Evolutionary conservation across 2,888 invertebrate species (phyloP), one percentile per base, ranked within the genome.

Genomic region (Harpagoxenus sublaevis): DNA sequence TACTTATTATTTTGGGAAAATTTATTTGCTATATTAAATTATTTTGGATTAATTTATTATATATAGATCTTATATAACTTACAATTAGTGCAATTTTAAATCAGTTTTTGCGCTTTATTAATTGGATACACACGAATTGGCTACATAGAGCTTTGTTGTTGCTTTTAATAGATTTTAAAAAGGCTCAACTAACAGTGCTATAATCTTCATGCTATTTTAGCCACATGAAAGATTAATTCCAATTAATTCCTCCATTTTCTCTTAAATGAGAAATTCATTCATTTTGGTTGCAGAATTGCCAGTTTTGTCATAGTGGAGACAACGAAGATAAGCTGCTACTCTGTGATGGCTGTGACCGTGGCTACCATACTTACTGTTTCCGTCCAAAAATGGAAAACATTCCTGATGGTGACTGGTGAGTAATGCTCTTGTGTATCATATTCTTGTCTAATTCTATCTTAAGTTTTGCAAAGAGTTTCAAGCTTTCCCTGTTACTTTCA

Each of bases 311-410:
- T 94, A 97, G 98, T 93, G 99, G 99, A 85, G 99, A 99, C 95
- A 98, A 99, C 93, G 99, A 99, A 95, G 99, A 98, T 91, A 98
- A 99, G 95, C 96, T 99, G 90, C 95, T 99, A 91, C 96, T 99
- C 39, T 99, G 99, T 95, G 99, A 99, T 95, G 98, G 99, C 89
- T 99, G 99, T 95, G 99, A 99, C 95, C 98, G 98, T 95, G 99
- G 99, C 74, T 99, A 99, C 95, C 99, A 99, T 96, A 99, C 99
- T 70, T 99, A 99, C 95, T 99, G 99, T 96, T 99, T 99, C 96
- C 98, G 98, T 95, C 99, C 99, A 88, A 97, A 97, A 95, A 98
- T 99, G 98, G 98, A 98, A 84, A 97, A 97, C 93, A 99, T 99
- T 95, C 99, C 99, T 28, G 99, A 99, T 91, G 99, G 99, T 48